These are phyloP conservation scores for Psittacula echo DNA, from an alignment of 2,797 vertebrate species.

Conservation along the genomic window DNA sequence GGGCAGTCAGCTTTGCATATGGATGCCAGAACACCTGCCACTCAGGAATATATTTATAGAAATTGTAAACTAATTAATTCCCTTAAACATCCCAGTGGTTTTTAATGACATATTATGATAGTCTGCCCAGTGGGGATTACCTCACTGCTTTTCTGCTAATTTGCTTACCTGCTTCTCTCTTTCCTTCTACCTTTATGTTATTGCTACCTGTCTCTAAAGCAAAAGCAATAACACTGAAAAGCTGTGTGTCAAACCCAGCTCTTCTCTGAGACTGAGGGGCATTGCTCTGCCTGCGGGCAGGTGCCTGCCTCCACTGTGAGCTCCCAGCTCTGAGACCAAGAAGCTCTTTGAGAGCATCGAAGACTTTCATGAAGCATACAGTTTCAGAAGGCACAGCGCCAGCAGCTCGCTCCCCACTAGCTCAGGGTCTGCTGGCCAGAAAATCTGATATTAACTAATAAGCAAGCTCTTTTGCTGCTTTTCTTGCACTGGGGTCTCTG, in stretches of 20 bases:
- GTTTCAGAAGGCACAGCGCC: neutral
- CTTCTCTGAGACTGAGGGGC: neutral
- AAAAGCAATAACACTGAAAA: neutral
- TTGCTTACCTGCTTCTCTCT: neutral
- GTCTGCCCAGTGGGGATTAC: neutral
- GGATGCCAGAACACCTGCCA: constrained; percentile 50
- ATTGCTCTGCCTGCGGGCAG: neutral
- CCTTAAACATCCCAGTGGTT: constrained; percentile 30
- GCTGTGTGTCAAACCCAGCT: accelerated
- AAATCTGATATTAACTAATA: neutral
- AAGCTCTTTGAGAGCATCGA: neutral
- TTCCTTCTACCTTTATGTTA: neutral
- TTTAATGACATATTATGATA: constrained; percentile 45
- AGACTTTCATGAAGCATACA: neutral
- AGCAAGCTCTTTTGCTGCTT: neutral
- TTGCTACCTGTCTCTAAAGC: neutral
- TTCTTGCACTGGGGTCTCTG: neutral
- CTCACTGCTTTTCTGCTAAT: neutral
- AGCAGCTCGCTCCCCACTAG: accelerated
- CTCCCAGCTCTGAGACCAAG: neutral
- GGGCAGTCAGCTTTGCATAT: constrained; percentile 42
- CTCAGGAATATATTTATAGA: constrained; percentile 60
- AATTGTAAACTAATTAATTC: constrained; percentile 66
- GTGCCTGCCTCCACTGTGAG: neutral
- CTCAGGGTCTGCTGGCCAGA: neutral